Percentiles rank a stretch among this genome's conserved stretches.
Conservation (phyloP, 2,888 invertebrate genomes). For the Caenorhabditis becei region DNA sequence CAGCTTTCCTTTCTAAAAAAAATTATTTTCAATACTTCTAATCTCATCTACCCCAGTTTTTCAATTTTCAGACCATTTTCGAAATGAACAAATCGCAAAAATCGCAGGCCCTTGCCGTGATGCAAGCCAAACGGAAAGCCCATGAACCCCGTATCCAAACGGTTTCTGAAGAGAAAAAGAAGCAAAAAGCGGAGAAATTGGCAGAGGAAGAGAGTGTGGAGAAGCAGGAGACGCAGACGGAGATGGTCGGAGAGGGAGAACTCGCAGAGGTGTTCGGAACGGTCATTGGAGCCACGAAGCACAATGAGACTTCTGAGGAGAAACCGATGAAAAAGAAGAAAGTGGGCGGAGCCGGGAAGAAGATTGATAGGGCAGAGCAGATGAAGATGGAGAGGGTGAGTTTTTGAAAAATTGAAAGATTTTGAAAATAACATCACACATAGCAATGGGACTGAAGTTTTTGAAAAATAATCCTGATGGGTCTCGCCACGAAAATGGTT, state of each 20-base stretch:
- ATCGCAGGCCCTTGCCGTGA: constrained; percentile 88
- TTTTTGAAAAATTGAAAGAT: background rate
- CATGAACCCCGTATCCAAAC: constrained; percentile 82
- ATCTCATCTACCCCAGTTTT: no score
- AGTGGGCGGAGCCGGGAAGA: constrained; percentile 20
- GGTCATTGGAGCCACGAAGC: constrained; percentile 63
- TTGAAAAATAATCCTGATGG: background rate
- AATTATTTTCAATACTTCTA: no score
- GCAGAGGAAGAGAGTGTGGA: constrained; percentile 26
- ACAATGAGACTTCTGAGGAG: constrained; percentile 59
- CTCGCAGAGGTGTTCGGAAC: constrained; percentile 69
- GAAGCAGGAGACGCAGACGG: constrained; percentile 16
- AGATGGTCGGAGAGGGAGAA: constrained; percentile 33
- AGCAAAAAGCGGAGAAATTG: constrained; percentile 35
- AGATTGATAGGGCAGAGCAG: constrained; percentile 58
- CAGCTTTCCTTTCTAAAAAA: no score
- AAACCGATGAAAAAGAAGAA: constrained; percentile 37
- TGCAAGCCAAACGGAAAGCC: constrained; percentile 89
- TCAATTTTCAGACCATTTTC: constrained; percentile 88
- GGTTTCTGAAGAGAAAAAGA: constrained; percentile 62
- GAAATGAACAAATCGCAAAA: constrained; percentile 90
- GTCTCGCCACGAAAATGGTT: no score
- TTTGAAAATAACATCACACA: background rate
- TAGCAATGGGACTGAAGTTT: background rate
- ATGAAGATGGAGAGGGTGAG: constrained; percentile 59